Percentiles rank a stretch among this genome's conserved stretches.
Conservation (phyloP, 64 coral and sea anemone genomes). For the Porites lutea region DNA sequence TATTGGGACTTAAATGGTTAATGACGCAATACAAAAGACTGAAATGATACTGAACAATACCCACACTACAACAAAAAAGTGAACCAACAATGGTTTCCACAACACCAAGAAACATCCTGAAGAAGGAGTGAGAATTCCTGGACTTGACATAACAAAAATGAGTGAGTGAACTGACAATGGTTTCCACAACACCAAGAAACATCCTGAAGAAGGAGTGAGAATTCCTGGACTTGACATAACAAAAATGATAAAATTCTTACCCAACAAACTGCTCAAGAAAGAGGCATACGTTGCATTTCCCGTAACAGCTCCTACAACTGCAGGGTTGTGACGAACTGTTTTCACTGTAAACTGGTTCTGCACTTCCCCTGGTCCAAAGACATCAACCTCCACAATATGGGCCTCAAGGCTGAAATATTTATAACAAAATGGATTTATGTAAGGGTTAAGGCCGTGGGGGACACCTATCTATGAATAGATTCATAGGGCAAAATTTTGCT, state of each 20-base stretch:
- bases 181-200: no score
- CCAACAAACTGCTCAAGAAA: constrained; percentile 84
- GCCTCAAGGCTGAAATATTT: constrained; percentile 62
- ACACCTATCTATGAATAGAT: no score
- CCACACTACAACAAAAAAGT: no score
- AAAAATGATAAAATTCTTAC: constrained; percentile 11
- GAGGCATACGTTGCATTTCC: constrained; percentile 91
- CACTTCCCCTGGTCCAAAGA: constrained; percentile 76
- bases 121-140: neutral
- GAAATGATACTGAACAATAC: no score
- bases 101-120: neutral
- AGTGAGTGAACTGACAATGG: no score
- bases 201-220: neutral
- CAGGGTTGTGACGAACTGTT: constrained; percentile 81
- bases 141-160: no score
- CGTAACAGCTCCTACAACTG: constrained; percentile 70
- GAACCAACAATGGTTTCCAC: no score
- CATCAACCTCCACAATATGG: constrained; percentile 83
- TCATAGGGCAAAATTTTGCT: no score
- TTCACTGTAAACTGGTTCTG: constrained; percentile 79
- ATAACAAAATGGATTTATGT: no score
- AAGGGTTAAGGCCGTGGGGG: no score
- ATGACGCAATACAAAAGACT: no score
- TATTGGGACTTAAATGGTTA: no score
- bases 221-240: neutral